Percentiles rank a stretch among this genome's conserved stretches.
phyloP scores from a whole-genome alignment of 2,888 invertebrate species.

The Volucella bombylans region DNA sequence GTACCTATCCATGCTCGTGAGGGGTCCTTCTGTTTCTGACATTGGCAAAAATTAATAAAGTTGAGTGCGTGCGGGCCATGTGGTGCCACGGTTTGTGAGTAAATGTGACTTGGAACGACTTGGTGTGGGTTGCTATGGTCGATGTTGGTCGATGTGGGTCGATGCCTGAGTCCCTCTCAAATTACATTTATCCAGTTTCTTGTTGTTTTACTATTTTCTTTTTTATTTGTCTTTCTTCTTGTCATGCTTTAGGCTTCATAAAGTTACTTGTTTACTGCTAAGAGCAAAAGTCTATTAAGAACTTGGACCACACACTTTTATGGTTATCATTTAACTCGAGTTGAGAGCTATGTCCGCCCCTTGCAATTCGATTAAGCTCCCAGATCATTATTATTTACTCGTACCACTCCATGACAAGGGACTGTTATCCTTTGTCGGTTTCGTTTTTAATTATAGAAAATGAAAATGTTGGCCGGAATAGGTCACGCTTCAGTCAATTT shows the following conservation, averaged over 20 bases:
- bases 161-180: slow-evolving; percentile 17
- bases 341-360: slow-evolving; percentile 46
- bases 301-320: slow-evolving; percentile 61
- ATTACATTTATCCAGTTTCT: slow-evolving; percentile 54
- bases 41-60: slow-evolving; percentile 58
- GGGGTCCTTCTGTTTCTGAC: background rate
- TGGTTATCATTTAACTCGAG: slow-evolving; percentile 62
- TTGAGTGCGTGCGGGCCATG: slow-evolving; percentile 63
- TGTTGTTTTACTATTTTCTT: slow-evolving; percentile 26
- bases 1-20: background rate
- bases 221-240: slow-evolving; percentile 46
- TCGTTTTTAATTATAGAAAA: slow-evolving; percentile 61
- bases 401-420: slow-evolving; percentile 28
- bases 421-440: slow-evolving; percentile 59
- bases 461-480: slow-evolving; percentile 50
- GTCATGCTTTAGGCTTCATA: slow-evolving; percentile 61
- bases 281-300: slow-evolving; percentile 67
- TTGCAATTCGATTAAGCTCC: slow-evolving; percentile 60
- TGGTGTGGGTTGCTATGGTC: background rate
- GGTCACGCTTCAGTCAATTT: slow-evolving; percentile 57
- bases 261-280: slow-evolving; percentile 60
- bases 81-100: slow-evolving; percentile 4
- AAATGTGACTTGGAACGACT: too few relatives aligned
- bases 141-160: slow-evolving; percentile 1
- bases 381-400: slow-evolving; percentile 57